phyloP scores from a whole-genome alignment of 2,113 vertebrate genomes.

The Phaetusa simplex region DNA sequence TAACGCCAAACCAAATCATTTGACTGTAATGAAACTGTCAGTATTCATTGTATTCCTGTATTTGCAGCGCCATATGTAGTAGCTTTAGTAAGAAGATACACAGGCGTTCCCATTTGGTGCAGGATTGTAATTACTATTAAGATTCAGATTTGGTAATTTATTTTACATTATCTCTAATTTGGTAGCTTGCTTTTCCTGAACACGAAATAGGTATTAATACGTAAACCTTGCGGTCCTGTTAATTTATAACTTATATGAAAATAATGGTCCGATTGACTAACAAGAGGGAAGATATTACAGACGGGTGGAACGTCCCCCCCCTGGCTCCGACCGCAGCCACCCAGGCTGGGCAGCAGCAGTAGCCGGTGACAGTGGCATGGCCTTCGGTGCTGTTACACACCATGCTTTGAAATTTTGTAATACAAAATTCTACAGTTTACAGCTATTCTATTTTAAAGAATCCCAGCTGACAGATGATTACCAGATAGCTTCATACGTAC shows the following conservation, averaged over 20 bases:
- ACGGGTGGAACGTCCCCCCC: neutral
- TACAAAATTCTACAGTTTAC: neutral
- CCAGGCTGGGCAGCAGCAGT: fast-evolving
- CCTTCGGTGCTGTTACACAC: neutral
- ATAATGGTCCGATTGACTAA: neutral
- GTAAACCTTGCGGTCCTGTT: neutral
- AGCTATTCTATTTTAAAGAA: neutral
- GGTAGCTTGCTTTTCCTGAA: neutral
- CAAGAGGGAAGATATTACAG: neutral
- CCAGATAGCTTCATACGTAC: neutral
- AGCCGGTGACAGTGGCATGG: fast-evolving
- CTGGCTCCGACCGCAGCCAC: neutral
- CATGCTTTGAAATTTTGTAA: neutral
- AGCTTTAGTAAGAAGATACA: neutral
- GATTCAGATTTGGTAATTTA: neutral
- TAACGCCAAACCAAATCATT: neutral
- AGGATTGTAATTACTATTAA: neutral
- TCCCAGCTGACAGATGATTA: neutral
- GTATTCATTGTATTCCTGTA: neutral
- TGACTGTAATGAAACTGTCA: neutral
- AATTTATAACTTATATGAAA: neutral
- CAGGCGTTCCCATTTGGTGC: neutral
- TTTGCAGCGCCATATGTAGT: neutral
- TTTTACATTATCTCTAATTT: neutral
- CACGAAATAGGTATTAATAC: neutral